Base-by-base conservation (phyloP, 2,797 vertebrate genomes). In the Enteromius treurensis region DNA sequence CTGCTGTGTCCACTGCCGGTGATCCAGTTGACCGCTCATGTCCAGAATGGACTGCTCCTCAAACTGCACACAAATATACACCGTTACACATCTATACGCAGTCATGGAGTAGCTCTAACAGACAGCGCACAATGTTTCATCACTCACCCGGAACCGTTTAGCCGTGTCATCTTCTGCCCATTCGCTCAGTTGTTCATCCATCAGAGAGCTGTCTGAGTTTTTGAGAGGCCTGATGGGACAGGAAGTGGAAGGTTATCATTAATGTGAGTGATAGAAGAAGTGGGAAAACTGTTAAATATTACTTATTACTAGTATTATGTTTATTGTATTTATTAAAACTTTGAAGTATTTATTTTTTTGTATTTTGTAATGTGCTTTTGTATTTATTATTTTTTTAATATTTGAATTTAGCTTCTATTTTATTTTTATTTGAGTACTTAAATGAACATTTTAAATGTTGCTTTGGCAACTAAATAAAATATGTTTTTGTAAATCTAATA, bases 1-100 rank as follows among this genome's bases (percentile, higher is more conserved):
- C 93, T 99, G 98, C 91, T 98, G 98, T 0, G 98, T 99, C 98
- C 98, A 99, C 92, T 98, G 97, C 32, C 98, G 94, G 92, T 97
- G 97, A 90, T 99, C 95, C 11, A 94, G 93, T 92, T 96, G 96
- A 82, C 93, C 89, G 0, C 92, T 91, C 91, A 95, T 90, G 42
- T 91, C 94, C 87, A 96, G 91, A 45, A 84, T 86, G 2, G 95
- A 95, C 37, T 97, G 97, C 83, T 98, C 98, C 84, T 99, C 97
- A 2, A 96, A 96, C 96, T 99, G 85, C 89, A 42, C 5, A 21
- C 13, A 84, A 26, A 82, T 5, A 86, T 32, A 77, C 40, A n/a
- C 2, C 14, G 15, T 67, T 23, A 47, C 21, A 29, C 58, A 67
- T 58, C 13, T 34, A 37, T 19, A 42, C 7, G 1, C 23, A 21